Evolutionary conservation across 2,797 vertebrate species (phyloP).

Genomic region (Lerista edwardsae): DNA sequence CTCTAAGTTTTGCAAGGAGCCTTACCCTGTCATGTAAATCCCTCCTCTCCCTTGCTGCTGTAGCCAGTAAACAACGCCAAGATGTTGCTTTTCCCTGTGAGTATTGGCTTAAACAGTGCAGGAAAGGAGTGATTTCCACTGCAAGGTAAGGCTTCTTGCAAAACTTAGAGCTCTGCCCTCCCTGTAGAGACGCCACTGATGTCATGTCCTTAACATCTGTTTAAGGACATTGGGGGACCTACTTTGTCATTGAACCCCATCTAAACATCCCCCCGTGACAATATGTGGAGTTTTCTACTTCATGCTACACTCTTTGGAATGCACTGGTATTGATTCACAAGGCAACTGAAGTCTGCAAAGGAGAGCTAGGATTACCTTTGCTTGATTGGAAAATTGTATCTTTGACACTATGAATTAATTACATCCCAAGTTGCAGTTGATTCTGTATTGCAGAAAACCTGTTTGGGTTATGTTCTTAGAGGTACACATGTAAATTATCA

Average conservation of each 20-base stretch:
- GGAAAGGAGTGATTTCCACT: too few species aligned
- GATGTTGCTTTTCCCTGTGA: too few species aligned
- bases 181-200: too few species aligned
- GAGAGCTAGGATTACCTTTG: neutral
- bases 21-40: too few species aligned
- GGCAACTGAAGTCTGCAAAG: neutral
- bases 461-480: constrained; percentile 35
- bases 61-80: too few species aligned
- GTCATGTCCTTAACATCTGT: too few species aligned
- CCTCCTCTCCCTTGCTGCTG: too few species aligned
- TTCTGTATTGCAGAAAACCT: neutral
- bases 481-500: constrained; percentile 28
- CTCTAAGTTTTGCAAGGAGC: too few species aligned
- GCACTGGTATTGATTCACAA: neutral
- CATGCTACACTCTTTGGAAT: neutral
- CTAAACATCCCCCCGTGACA: neutral
- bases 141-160: too few species aligned
- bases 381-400: constrained; percentile 22
- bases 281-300: neutral
- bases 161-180: too few species aligned
- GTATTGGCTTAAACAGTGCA: too few species aligned
- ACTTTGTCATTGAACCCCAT: neutral
- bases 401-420: constrained; percentile 46
- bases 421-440: constrained; percentile 44
- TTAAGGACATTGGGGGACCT: neutral